Percentiles rank a stretch among this genome's conserved stretches.
These are phyloP conservation scores for Erpornis zantholeuca DNA, from an alignment of 2,113 vertebrate genomes.

Conservation along the genomic window DNA sequence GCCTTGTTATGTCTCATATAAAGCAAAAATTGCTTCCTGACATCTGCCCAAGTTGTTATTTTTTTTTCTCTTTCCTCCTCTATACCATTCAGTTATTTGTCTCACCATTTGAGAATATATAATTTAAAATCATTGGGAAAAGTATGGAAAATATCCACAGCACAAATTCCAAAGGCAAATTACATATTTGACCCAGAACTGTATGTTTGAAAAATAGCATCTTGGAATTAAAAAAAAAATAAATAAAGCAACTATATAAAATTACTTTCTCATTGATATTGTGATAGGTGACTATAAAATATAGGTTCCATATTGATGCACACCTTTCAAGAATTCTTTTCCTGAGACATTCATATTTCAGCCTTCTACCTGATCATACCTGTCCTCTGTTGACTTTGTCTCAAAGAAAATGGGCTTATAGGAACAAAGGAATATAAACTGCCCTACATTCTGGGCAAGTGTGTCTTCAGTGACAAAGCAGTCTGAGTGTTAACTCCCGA, in stretches of 20 bases:
- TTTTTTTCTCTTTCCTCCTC: neutral
- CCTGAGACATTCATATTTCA: neutral
- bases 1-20: constrained; percentile 9
- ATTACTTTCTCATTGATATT: neutral
- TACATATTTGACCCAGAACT: neutral
- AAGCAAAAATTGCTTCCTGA: constrained; percentile 55
- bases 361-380: neutral
- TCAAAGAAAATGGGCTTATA: neutral
- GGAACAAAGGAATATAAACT: neutral
- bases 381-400: neutral
- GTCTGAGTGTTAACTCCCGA: neutral
- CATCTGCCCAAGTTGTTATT: neutral
- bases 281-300: neutral
- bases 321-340: neutral
- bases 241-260: neutral
- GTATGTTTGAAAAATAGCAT: neutral
- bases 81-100: neutral
- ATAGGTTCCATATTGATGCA: neutral
- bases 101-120: constrained; percentile 5
- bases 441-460: neutral
- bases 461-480: neutral
- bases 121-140: neutral
- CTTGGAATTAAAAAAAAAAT: neutral
- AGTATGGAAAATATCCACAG: constrained; percentile 1
- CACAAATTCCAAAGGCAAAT: neutral